phyloP scores from a whole-genome alignment of 2,888 invertebrate species.

The Diarsia rubi region DNA sequence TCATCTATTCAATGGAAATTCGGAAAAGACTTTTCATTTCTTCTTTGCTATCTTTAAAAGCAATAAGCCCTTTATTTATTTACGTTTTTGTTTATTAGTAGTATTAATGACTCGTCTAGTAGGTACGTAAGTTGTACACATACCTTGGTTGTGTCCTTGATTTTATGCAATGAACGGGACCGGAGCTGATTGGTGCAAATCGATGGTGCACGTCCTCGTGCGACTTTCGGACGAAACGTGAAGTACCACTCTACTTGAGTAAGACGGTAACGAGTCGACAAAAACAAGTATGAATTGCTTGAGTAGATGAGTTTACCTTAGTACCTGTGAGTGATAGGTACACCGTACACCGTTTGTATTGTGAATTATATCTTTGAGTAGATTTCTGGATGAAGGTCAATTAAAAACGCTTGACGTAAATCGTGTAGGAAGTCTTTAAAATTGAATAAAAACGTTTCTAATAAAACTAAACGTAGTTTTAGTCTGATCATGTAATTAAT shows the following conservation, averaged over 20 bases:
- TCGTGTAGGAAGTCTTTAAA: not conserved
- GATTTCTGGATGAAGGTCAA: not conserved
- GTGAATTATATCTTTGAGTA: not conserved
- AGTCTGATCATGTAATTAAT: not conserved
- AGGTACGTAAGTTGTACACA: not conserved
- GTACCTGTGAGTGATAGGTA: not conserved
- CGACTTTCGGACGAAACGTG: conserved; percentile 49
- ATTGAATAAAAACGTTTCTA: not conserved
- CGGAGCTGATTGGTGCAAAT: conserved; percentile 40
- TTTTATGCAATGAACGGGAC: conserved; percentile 51
- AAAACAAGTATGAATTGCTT: conserved; percentile 16
- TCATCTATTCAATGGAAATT: not conserved
- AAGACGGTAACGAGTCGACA: conserved; percentile 1
- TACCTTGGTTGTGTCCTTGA: conserved; percentile 43
- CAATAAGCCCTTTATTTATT: not conserved
- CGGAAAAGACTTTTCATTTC: not conserved
- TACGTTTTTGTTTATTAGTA: not conserved
- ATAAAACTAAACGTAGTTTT: not conserved
- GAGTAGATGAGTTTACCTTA: not conserved
- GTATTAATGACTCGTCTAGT: conserved; percentile 38
- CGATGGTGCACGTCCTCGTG: conserved; percentile 45
- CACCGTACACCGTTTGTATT: not conserved
- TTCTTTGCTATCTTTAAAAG: not conserved
- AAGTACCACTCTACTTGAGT: conserved; percentile 15
- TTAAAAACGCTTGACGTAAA: not conserved